Conservation (phyloP, 2,113 vertebrate species). For the Ochotona curzoniae region DNA sequence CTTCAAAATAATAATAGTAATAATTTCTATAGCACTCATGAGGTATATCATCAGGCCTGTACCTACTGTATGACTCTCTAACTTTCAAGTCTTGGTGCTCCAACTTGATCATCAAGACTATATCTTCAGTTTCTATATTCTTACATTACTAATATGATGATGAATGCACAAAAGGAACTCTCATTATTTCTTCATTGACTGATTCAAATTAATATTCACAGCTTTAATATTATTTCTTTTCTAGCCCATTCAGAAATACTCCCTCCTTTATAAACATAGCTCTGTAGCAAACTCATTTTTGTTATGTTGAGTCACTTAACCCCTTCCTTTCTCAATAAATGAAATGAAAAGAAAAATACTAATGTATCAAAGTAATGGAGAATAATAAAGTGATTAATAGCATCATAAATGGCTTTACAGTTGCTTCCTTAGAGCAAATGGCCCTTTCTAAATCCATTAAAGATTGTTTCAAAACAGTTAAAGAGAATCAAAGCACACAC, state of each 20-base stretch:
- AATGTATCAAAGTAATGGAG: slow-evolving; percentile 39
- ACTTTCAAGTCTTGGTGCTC: slow-evolving; percentile 45
- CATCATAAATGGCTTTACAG: slow-evolving; percentile 41
- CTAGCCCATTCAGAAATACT: slow-evolving; percentile 46
- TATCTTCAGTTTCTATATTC: slow-evolving; percentile 29
- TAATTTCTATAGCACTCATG: neutral
- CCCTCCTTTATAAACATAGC: slow-evolving; percentile 15
- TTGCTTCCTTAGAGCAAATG: slow-evolving; percentile 65
- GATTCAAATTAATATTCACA: slow-evolving; percentile 54
- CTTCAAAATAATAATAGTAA: too few relatives aligned
- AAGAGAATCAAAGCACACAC: slow-evolving; percentile 67
- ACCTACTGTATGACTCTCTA: neutral
- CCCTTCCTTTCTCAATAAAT: slow-evolving; percentile 36
- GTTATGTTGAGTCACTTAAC: slow-evolving; percentile 40
- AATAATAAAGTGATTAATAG: slow-evolving; percentile 66
- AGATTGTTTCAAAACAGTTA: slow-evolving; percentile 73
- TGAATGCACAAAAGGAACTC: slow-evolving; percentile 28
- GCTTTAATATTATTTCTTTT: slow-evolving; percentile 60
- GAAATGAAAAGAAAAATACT: slow-evolving; percentile 31
- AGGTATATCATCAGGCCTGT: neutral
- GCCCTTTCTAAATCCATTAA: slow-evolving; percentile 69
- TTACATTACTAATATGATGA: neutral
- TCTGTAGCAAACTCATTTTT: slow-evolving; percentile 53
- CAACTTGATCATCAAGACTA: neutral
- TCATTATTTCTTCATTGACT: slow-evolving; percentile 41